Percentiles rank a stretch among this genome's conserved stretches.
These are phyloP conservation scores for Lepidochrysops patricia DNA, from an alignment of 2,888 invertebrate genomes.

Conservation along the genomic window DNA sequence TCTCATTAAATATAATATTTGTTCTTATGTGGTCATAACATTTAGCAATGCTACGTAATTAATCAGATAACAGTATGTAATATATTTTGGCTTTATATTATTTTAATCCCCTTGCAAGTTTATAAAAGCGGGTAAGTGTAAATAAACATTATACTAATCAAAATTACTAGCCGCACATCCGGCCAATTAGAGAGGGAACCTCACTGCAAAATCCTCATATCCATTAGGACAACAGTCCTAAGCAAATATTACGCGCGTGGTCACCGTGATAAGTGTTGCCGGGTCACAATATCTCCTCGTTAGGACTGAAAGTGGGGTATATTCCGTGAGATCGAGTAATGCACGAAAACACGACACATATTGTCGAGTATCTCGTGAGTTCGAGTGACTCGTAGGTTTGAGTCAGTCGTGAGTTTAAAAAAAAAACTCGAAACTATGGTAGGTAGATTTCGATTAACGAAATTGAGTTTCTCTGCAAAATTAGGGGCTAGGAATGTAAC, in stretches of 20 bases:
- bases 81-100: too few species aligned
- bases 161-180: conserved; percentile 24
- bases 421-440: too few species aligned
- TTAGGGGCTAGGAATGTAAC: neutral
- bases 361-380: too few species aligned
- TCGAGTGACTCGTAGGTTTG: neutral
- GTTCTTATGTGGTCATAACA: too few species aligned
- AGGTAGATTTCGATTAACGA: neutral
- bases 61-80: too few species aligned
- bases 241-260: conserved; percentile 55
- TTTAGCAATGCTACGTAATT: too few species aligned
- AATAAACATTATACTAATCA: conserved; percentile 10
- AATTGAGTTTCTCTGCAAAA: neutral
- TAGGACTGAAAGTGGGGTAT: conserved; percentile 29
- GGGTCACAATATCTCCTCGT: conserved; percentile 53
- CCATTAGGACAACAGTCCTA: conserved; percentile 67
- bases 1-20: too few species aligned
- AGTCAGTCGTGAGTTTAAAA: neutral
- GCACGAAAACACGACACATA: too few species aligned
- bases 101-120: neutral
- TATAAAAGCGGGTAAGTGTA: neutral
- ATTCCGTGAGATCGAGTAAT: neutral
- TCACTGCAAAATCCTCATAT: conserved; percentile 46
- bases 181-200: conserved; percentile 49
- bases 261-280: conserved; percentile 59